Conservation (phyloP, 2,113 vertebrate species). For the Lucifuga dentata region DNA sequence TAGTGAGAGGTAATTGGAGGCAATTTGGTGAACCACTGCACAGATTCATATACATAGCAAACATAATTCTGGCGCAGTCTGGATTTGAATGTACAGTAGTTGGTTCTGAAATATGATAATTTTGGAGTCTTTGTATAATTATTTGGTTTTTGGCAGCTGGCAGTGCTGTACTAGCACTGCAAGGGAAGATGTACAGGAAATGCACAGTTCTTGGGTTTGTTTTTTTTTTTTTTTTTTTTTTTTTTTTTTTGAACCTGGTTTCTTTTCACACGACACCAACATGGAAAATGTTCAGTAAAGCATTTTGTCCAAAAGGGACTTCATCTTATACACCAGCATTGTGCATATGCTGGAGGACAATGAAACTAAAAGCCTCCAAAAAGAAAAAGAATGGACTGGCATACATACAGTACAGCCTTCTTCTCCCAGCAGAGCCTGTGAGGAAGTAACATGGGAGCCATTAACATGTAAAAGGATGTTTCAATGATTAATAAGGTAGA, state of each 20-base stretch:
- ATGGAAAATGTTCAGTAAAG: background rate
- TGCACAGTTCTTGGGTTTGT: background rate
- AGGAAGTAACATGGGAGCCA: conserved; percentile 17
- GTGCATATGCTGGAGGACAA: background rate
- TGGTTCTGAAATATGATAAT: too few species aligned
- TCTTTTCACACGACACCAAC: too few species aligned
- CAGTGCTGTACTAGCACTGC: conserved; percentile 4
- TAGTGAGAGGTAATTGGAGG: too few species aligned
- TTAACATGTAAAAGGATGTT: conserved; percentile 39
- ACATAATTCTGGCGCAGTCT: too few species aligned
- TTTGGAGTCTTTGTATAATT: too few species aligned
- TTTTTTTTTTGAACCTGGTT: too few species aligned
- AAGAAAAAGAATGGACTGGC: conserved; percentile 13
- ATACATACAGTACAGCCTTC: conserved; percentile 21
- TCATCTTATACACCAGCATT: background rate
- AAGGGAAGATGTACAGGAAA: conserved; percentile 24
- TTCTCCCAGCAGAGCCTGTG: conserved; percentile 19
- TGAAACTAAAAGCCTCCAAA: conserved; percentile 24
- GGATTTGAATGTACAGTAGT: too few species aligned
- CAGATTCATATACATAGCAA: too few species aligned
- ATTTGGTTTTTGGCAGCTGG: too few species aligned
- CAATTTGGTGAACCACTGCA: too few species aligned
- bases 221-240: too few species aligned
- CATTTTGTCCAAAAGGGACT: conserved; percentile 10
- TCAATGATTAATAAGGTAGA: conserved; percentile 60